Percentiles rank a stretch among this genome's conserved stretches.
phyloP scores from a whole-genome alignment of 2,888 invertebrate genomes.

The Allacma fusca region DNA sequence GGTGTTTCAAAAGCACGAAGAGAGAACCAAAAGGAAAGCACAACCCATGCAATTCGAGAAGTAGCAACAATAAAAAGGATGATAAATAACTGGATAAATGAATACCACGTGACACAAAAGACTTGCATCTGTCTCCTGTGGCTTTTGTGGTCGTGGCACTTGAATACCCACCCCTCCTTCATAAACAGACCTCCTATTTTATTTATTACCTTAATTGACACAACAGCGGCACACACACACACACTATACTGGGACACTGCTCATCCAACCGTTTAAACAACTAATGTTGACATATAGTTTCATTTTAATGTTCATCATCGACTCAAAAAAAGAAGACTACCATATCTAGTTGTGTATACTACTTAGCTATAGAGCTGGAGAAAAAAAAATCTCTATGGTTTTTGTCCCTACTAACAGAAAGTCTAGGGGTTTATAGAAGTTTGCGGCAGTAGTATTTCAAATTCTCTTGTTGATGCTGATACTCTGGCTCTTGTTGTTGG shows the following conservation, averaged over 20 bases:
- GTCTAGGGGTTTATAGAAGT: no score
- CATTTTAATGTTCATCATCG: slow-evolving; percentile 35
- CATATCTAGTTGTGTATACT: no score
- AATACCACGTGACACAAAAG: slow-evolving; percentile 61
- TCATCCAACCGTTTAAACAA: slow-evolving; percentile 43
- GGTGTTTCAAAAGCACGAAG: slow-evolving; percentile 30
- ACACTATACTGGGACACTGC: slow-evolving; percentile 28
- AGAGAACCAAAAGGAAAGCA: slow-evolving; percentile 40
- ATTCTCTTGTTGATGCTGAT: no score
- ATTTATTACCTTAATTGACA: slow-evolving; percentile 62
- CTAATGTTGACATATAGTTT: slow-evolving; percentile 52
- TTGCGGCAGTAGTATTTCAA: no score
- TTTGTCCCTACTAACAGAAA: neutral
- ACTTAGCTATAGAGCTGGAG: no score
- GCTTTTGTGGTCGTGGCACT: slow-evolving; percentile 61
- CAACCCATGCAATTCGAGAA: slow-evolving; percentile 56
- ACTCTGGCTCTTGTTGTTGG: no score
- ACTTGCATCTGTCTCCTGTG: slow-evolving; percentile 60
- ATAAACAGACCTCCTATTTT: slow-evolving; percentile 61
- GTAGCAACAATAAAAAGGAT: slow-evolving; percentile 57
- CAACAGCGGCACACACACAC: slow-evolving; percentile 48
- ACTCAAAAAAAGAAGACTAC: neutral
- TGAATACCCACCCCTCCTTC: slow-evolving; percentile 57
- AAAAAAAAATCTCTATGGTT: neutral
- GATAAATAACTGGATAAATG: slow-evolving; percentile 60